These are phyloP conservation scores for Blera fallax DNA, from an alignment of 2,888 invertebrate species.

Conservation along the genomic window DNA sequence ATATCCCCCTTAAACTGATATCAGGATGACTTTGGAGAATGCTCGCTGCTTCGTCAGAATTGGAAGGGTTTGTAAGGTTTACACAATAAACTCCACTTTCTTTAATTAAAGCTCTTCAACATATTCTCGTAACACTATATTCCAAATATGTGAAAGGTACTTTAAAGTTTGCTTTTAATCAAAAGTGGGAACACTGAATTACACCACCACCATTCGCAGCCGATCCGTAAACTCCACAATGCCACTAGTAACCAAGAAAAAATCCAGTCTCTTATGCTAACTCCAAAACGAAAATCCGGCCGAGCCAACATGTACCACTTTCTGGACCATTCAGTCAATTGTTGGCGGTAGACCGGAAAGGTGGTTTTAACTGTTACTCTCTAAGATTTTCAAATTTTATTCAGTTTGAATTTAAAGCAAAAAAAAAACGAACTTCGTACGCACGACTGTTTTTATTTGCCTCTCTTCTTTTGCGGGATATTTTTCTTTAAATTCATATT, in stretches of 20 bases:
- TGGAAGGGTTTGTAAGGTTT: too few species aligned
- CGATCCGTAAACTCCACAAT: slow-evolving; percentile 38
- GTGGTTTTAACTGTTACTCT: slow-evolving; percentile 44
- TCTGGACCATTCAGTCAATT: slow-evolving; percentile 72
- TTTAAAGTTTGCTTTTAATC: too few species aligned
- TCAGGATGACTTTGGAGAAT: too few species aligned
- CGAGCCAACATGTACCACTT: slow-evolving; percentile 69
- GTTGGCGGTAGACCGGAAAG: slow-evolving; percentile 68
- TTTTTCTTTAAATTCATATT: neutral
- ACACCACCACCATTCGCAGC: slow-evolving; percentile 41
- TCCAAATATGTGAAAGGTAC: too few species aligned
- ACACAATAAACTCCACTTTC: too few species aligned
- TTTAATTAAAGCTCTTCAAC: too few species aligned
- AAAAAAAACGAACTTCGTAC: slow-evolving; percentile 37
- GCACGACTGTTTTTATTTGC: neutral
- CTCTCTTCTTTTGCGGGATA: neutral
- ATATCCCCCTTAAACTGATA: too few species aligned
- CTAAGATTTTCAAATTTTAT: slow-evolving; percentile 1
- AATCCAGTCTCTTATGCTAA: slow-evolving; percentile 71
- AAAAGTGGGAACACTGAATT: slow-evolving; percentile 57
- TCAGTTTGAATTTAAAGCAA: slow-evolving; percentile 8
- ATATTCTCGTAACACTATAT: too few species aligned
- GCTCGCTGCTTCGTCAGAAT: too few species aligned
- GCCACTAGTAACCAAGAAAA: slow-evolving; percentile 71
- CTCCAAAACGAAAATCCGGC: slow-evolving; percentile 65